Percentiles rank a stretch among this genome's conserved stretches.
These are phyloP conservation scores for Sphaeridia pumilis DNA, from an alignment of 2,888 invertebrate genomes.

Conservation along the genomic window DNA sequence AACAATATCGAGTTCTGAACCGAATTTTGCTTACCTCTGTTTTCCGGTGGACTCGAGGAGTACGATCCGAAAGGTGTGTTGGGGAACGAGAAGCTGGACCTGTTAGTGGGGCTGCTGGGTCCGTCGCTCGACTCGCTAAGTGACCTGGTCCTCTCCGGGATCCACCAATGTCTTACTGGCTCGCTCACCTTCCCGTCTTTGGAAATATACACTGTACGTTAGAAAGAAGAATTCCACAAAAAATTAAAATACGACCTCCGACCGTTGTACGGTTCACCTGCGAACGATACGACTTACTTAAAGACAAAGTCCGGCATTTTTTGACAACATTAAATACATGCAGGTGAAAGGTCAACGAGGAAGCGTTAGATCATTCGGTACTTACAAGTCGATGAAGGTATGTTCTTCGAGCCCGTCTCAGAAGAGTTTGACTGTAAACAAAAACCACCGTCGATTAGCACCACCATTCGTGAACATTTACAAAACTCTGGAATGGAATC, in stretches of 20 bases:
- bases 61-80: not conserved
- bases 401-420: not conserved
- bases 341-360: constrained; percentile 2
- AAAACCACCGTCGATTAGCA: not conserved
- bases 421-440: not conserved
- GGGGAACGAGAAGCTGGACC: not conserved
- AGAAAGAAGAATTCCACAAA: not conserved
- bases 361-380: not conserved
- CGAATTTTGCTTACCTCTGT: constrained; percentile 1
- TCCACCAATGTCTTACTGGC: constrained; percentile 4
- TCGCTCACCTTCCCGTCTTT: constrained; percentile 4
- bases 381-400: not conserved
- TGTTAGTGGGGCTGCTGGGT: not conserved
- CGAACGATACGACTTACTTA: not conserved
- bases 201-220: constrained; percentile 1
- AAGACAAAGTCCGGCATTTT: not conserved
- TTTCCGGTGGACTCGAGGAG: not conserved
- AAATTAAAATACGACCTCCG: not conserved
- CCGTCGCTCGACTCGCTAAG: not conserved
- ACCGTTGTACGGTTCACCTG: not conserved
- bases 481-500: not conserved
- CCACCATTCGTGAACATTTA: not conserved
- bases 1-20: not conserved
- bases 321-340: not conserved
- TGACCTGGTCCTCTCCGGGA: not conserved